Evolutionary conservation across 2,113 vertebrate genomes (phyloP).

Genomic region (Recurvirostra avosetta): DNA sequence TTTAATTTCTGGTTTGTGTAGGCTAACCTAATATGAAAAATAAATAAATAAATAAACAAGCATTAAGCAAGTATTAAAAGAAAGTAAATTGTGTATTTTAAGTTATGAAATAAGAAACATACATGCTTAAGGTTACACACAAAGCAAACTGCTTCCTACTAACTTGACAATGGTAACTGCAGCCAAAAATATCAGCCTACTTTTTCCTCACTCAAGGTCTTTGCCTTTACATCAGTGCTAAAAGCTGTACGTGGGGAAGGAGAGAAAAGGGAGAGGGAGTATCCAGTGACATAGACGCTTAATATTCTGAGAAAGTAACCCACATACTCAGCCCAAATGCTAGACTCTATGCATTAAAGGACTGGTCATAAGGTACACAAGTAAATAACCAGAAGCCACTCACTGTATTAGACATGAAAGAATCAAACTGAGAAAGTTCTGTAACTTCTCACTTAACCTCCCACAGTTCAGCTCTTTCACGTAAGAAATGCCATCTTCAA

Average conservation of each 20-base stretch:
- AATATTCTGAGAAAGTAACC: neutral
- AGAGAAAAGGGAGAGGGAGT: neutral
- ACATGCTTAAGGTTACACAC: neutral
- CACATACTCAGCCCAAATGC: neutral
- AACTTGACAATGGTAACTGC: neutral
- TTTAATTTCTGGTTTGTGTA: constrained; percentile 90
- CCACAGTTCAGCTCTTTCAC: neutral
- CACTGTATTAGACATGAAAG: neutral
- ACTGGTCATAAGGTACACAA: neutral
- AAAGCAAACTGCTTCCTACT: neutral
- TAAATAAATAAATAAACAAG: neutral
- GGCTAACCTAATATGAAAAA: constrained; percentile 79
- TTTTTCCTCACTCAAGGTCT: neutral
- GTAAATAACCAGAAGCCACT: neutral
- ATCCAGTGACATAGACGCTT: neutral
- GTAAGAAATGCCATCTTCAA: neutral
- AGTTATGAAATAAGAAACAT: neutral
- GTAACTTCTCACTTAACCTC: neutral
- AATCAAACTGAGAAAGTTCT: neutral
- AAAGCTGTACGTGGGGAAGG: neutral
- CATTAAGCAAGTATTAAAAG: neutral
- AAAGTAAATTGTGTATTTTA: neutral
- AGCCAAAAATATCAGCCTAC: neutral
- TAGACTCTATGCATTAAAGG: neutral
- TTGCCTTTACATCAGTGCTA: neutral